Evolutionary conservation across 2,113 vertebrate species (phyloP).

Genomic region (Brachyhypopomus occidentalis): DNA sequence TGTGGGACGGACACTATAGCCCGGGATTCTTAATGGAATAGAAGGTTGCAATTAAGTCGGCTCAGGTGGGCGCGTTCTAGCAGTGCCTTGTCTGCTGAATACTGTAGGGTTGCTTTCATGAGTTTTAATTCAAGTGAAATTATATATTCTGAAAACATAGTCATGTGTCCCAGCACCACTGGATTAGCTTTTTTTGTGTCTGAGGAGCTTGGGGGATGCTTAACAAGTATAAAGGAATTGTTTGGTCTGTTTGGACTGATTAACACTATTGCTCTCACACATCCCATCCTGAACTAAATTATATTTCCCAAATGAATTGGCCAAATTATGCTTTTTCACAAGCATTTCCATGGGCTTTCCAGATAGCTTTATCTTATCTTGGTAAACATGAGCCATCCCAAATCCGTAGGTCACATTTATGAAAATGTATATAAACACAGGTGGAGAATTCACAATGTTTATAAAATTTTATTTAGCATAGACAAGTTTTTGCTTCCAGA

Average conservation of each 20-base stretch:
- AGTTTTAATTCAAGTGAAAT: slow-evolving; percentile 34
- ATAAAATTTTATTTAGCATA: too few species aligned
- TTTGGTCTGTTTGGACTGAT: too few species aligned
- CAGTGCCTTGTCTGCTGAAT: not conserved
- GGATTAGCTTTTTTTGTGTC: not conserved
- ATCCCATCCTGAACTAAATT: slow-evolving; percentile 2
- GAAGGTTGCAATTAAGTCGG: not conserved
- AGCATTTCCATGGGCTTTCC: not conserved
- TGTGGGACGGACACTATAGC: slow-evolving; percentile 37
- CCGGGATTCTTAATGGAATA: slow-evolving; percentile 3
- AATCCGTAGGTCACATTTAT: not conserved
- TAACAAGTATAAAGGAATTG: not conserved
- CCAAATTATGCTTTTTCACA: too few species aligned
- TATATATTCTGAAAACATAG: slow-evolving; percentile 2
- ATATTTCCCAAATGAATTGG: not conserved
- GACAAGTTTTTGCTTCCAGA: not conserved
- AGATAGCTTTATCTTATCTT: not conserved
- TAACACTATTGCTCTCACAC: not conserved
- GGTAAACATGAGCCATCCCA: not conserved
- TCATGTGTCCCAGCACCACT: not conserved
- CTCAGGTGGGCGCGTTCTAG: not conserved
- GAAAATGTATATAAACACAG: too few species aligned
- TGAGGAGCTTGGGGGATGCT: not conserved
- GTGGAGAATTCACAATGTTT: too few species aligned
- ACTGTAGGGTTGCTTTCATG: slow-evolving; percentile 42